phyloP scores from a whole-genome alignment of 2,113 vertebrate species.

The Hemicordylus capensis region DNA sequence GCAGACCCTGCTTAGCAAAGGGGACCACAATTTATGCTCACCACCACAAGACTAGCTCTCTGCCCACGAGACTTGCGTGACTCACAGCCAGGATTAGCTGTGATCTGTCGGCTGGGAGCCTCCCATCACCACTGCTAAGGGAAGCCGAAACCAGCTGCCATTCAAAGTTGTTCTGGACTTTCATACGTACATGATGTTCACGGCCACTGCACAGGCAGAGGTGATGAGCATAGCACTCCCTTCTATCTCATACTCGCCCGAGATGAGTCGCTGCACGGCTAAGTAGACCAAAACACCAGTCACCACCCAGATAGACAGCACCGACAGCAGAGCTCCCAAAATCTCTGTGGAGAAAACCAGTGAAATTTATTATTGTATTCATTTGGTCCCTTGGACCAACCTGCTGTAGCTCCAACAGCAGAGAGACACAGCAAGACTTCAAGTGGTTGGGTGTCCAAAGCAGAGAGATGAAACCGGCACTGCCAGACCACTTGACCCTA shows the following conservation, averaged over 20 bases:
- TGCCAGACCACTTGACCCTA: not conserved
- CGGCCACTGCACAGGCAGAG: constrained; percentile 83
- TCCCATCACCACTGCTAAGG: too few species aligned
- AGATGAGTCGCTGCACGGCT: constrained; percentile 81
- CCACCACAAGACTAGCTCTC: too few species aligned
- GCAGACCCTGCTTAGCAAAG: too few species aligned
- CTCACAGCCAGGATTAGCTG: too few species aligned
- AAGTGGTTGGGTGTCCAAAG: not conserved
- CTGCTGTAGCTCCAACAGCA: too few species aligned
- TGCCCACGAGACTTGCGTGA: too few species aligned
- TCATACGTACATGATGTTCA: constrained; percentile 83
- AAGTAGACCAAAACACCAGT: constrained; percentile 83
- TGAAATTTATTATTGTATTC: not conserved
- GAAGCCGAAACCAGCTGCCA: not conserved
- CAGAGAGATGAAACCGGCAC: not conserved
- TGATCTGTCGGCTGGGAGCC: too few species aligned
- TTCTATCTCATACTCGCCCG: constrained; percentile 83
- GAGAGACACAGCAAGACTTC: too few species aligned
- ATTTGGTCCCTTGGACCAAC: too few species aligned
- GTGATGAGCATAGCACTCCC: constrained; percentile 86
- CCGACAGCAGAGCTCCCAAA: constrained; percentile 86
- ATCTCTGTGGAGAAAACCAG: constrained; percentile 78
- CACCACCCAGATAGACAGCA: constrained; percentile 91
- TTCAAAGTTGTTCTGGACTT: rapidly evolving
- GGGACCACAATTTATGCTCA: too few species aligned